Evolutionary conservation across 2,888 invertebrate species (phyloP).

Genomic region (Orthosia gothica): DNA sequence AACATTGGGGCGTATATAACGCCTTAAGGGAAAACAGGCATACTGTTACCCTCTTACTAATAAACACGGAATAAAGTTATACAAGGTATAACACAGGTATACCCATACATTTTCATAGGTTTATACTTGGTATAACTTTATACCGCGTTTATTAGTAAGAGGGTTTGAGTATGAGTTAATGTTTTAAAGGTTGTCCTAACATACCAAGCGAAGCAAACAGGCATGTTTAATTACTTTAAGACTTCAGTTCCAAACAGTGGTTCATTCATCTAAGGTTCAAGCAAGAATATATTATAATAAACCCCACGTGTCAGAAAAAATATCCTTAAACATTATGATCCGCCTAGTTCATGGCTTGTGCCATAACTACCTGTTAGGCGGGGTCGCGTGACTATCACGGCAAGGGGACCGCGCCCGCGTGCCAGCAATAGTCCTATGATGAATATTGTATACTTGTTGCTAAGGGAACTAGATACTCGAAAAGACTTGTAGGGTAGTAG

Average conservation of each 20-base stretch:
- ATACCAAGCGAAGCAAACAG: background rate
- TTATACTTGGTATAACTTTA: too few relatives aligned
- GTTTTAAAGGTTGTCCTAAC: background rate
- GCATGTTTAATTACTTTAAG: background rate
- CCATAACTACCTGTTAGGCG: slow-evolving; percentile 36
- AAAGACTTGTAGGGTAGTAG: slow-evolving; percentile 2
- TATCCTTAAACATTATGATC: background rate
- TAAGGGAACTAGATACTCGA: slow-evolving; percentile 5
- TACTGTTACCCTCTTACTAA: too few relatives aligned
- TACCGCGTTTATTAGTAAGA: too few relatives aligned
- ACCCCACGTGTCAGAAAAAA: background rate
- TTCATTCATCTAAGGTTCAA: background rate
- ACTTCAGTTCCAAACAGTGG: background rate
- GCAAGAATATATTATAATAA: background rate
- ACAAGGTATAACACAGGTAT: too few relatives aligned
- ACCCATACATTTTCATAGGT: too few relatives aligned
- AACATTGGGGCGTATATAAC: too few relatives aligned
- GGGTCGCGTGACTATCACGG: slow-evolving; percentile 60
- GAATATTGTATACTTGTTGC: slow-evolving; percentile 49
- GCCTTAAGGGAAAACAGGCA: too few relatives aligned
- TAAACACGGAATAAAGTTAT: too few relatives aligned
- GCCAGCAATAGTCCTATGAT: slow-evolving; percentile 27
- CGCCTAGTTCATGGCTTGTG: slow-evolving; percentile 36
- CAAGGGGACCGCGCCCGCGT: slow-evolving; percentile 51
- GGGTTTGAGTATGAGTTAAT: too few relatives aligned